A percentile compares a stretch with the other conserved stretches of the same genome.
phyloP scores from a whole-genome alignment of 2,888 invertebrate species.

The Cephus spinipes region DNA sequence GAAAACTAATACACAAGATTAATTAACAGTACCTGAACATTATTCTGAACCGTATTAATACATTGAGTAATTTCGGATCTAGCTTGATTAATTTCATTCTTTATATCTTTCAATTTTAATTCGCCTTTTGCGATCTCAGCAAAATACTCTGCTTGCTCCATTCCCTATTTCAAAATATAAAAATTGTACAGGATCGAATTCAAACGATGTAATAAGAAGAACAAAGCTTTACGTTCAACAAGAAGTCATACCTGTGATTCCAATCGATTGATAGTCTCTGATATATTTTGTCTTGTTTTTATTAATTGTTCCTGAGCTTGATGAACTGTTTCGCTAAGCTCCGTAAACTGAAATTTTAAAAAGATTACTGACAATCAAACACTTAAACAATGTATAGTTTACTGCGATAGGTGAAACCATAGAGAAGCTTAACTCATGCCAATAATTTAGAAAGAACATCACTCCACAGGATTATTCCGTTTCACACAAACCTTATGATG shows the following conservation, averaged over 20 bases:
- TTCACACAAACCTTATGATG: conserved; percentile 50
- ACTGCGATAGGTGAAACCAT: background rate
- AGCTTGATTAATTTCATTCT: conserved; percentile 56
- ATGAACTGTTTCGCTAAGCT: conserved; percentile 44
- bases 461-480: background rate
- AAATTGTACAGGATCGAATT: background rate
- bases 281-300: conserved; percentile 48
- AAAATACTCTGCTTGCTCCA: conserved; percentile 36
- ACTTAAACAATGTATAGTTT: background rate
- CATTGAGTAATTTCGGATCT: conserved; percentile 41
- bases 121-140: conserved; percentile 48
- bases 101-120: conserved; percentile 54
- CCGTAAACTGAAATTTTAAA: conserved; percentile 44
- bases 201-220: background rate
- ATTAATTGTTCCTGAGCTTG: conserved; percentile 48
- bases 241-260: conserved; percentile 49
- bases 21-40: conserved; percentile 34
- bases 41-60: conserved; percentile 37
- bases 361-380: background rate
- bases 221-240: background rate
- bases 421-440: background rate
- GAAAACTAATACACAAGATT: background rate
- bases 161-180: background rate
- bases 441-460: background rate
- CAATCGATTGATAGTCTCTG: conserved; percentile 43